Conservation (phyloP, 1,140 invertebrate species). For the Lutraria rhynchaena region DNA sequence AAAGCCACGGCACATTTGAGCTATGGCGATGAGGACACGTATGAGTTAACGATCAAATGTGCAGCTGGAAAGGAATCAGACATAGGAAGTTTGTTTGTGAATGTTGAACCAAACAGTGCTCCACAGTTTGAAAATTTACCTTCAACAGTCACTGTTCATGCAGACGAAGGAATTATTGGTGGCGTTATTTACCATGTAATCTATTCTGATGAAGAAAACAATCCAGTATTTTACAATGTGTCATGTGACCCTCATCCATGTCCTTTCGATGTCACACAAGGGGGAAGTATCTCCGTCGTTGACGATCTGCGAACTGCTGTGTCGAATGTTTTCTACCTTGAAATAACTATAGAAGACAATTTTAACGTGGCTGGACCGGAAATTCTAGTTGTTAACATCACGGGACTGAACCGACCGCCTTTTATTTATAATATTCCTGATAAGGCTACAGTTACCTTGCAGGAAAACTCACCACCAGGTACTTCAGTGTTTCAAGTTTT, state of each 20-base stretch:
- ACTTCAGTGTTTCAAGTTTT: slow-evolving; percentile 31
- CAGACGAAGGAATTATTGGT: slow-evolving; percentile 19
- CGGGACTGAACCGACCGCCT: slow-evolving; percentile 31
- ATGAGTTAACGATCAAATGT: slow-evolving; percentile 23
- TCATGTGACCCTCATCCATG: slow-evolving; percentile 44
- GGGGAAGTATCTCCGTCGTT: slow-evolving; percentile 16
- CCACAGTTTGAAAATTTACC: slow-evolving; percentile 46
- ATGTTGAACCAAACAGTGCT: slow-evolving; percentile 40
- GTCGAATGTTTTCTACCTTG: slow-evolving; percentile 35
- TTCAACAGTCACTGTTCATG: neutral
- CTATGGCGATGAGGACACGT: slow-evolving; percentile 20
- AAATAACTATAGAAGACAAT: slow-evolving; percentile 21
- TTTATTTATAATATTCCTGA: slow-evolving; percentile 37
- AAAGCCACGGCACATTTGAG: slow-evolving; percentile 36
- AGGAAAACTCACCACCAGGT: slow-evolving; percentile 33
- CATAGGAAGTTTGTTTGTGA: slow-evolving; percentile 8
- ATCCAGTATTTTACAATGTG: slow-evolving; percentile 17
- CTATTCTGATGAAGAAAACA: slow-evolving; percentile 28
- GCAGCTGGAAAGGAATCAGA: slow-evolving; percentile 23
- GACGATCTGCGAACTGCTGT: slow-evolving; percentile 12
- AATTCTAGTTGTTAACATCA: slow-evolving; percentile 44
- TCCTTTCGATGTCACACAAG: slow-evolving; percentile 42
- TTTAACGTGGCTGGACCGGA: slow-evolving; percentile 29
- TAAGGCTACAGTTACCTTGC: neutral
- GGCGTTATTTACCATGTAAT: slow-evolving; percentile 30